Evolutionary conservation across 2,888 invertebrate species (phyloP), one percentile per base, ranked within the genome.

Genomic region (Drosophila kambysellisi): DNA sequence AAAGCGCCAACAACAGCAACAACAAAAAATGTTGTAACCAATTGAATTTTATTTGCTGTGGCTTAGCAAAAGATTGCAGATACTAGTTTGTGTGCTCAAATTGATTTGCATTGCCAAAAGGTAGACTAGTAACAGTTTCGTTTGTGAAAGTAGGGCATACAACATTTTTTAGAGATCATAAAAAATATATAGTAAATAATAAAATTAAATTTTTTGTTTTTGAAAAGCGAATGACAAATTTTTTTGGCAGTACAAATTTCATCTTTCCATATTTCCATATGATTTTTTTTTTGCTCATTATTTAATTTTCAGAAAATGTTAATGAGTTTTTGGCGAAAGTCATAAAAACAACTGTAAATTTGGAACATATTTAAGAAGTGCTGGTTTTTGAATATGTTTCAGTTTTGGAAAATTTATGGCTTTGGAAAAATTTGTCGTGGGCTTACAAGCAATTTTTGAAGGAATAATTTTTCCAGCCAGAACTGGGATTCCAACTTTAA

Each of bases 1-100:
- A 29, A 46, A 46, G n/a, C 57, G 39, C 56, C 68, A 43, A 33
- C 51, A 39, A n/a, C 39, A 39, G 11, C 54, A 15, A 33, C 12
- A 35, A 56, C 29, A 39, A 1, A 51, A 60, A 43, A 50, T 56
- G 25, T 11, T n/a, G 11, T 17, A 33, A 41, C 60, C 56, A 52
- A 70, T 71, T 71, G 20, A 70, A 53, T 70, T 70, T 51, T 29
- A 56, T 70, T 29, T 48, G 39, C 52, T 29, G 43, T 58, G 68
- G 67, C 20, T 54, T n/a, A 30, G 33, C 37, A 25, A 7, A 1
- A 30, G 39, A 53, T 25, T 25, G 12, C 12, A 33, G 56, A 54
- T 54, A 25, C 33, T 29, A 29, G 29, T 17, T 41, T 30, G 12
- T 56, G 30, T 25, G 50, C 17, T 11, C 11, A 17, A 53, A 33